phyloP scores from a whole-genome alignment of 2,888 invertebrate species.

The Sphaerophoria rueppellii region DNA sequence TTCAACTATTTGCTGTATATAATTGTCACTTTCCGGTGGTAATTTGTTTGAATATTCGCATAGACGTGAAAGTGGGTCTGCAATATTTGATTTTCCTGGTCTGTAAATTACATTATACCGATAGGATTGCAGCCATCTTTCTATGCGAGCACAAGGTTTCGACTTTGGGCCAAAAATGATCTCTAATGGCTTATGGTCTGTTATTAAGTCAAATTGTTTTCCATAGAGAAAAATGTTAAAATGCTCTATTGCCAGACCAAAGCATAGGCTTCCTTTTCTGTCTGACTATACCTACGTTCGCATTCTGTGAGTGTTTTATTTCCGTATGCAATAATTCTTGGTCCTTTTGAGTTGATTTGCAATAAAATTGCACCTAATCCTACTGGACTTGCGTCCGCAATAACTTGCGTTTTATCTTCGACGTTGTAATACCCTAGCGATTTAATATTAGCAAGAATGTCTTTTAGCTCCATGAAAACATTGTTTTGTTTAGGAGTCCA shows the following conservation, averaged over 20 bases:
- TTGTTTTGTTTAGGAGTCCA: conserved; percentile 25
- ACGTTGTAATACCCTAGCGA: conserved; percentile 76
- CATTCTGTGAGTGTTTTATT: conserved; percentile 78
- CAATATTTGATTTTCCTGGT: conserved; percentile 76
- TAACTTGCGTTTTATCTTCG: conserved; percentile 75
- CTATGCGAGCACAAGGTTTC: conserved; percentile 75
- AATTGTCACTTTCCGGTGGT: background rate
- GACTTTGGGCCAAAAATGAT: conserved; percentile 74
- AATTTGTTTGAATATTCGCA: conserved; percentile 26
- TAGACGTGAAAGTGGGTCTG: conserved; percentile 75
- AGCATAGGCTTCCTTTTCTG: conserved; percentile 76
- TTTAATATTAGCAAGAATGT: conserved; percentile 39
- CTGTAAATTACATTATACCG: conserved; percentile 69
- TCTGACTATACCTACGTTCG: conserved; percentile 74
- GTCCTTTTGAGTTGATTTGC: conserved; percentile 72
- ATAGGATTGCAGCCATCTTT: conserved; percentile 75
- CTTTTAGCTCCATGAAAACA: conserved; percentile 35
- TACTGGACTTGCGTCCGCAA: conserved; percentile 77
- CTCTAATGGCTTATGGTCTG: conserved; percentile 77
- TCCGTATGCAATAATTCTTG: conserved; percentile 79
- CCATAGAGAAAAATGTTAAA: conserved; percentile 80
- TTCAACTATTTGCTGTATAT: conserved; percentile 38
- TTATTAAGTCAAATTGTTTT: conserved; percentile 77
- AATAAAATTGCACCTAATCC: conserved; percentile 77
- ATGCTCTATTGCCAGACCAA: conserved; percentile 75